Base-by-base conservation (phyloP, 64 coral and sea anemone genomes). In the Exaiptasia diaphana region DNA sequence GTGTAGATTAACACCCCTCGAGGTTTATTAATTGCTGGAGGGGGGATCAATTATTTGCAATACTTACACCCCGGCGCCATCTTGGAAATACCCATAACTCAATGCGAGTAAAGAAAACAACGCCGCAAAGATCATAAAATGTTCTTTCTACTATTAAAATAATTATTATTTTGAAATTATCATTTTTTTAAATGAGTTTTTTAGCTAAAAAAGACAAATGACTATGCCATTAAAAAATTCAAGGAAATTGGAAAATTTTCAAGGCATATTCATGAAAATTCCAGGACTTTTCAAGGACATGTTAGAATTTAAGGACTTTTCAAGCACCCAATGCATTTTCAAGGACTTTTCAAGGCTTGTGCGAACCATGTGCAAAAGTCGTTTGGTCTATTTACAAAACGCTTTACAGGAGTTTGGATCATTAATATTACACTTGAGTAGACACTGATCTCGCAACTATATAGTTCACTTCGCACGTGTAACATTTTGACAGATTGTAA, bases 271-370 rank as follows among this genome's bases (percentile, higher is more conserved):
- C 18, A 58, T 60, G 26, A 29, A 31, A 9, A 36, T 82, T 68
- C 55, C 3, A 55, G 32, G 23, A 78, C 23, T 27, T 9, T 56
- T 78, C 75, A 78, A 69, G 65, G 22, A 69, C 65, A 69, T 52
- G 49, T 52, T 52, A 10, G n/a, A 52, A 52, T 52, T 52, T n/a
- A 52, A 52, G 49, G 49, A 52, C 4, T 71, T 71, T 71, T 71
- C 67, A 71, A 71, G 67, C 9, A 75, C 41, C 28, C 2, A 25
- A 4, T 43, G 40, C 3, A 50, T 18, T 41, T 21, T 81, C 77
- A 64, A 81, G 60, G 41, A 81, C 29, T 79, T 58, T 79, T 79
- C 52, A 31, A 79, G 53, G 75, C 52, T 23, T 32, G 45, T 77
- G 74, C 42, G 72, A 75, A 71, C 67, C 3, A 33, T 52, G 49